Percentiles rank a stretch among this genome's conserved stretches.
phyloP scores from a whole-genome alignment of 2,888 invertebrate species.

The Strigamia maritima region DNA sequence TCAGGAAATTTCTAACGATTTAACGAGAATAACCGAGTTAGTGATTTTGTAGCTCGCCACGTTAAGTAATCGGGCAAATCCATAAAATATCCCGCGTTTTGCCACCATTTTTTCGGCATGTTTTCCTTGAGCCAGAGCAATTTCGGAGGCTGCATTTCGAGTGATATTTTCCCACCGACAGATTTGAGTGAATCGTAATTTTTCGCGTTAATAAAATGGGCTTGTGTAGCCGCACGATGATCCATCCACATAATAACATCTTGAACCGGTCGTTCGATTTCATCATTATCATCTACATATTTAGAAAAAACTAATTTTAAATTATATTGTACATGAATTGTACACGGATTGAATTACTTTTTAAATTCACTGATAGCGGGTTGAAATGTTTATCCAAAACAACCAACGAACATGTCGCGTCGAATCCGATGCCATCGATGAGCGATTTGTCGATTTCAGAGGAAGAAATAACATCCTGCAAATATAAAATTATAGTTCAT shows the following conservation, averaged over 20 bases:
- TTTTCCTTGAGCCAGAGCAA: constrained; percentile 80
- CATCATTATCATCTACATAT: constrained; percentile 54
- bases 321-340: too few species aligned
- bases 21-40: constrained; percentile 58
- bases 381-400: constrained; percentile 67
- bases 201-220: constrained; percentile 72
- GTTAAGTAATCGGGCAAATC: constrained; percentile 92
- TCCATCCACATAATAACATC: constrained; percentile 92
- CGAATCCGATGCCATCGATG: constrained; percentile 80
- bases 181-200: constrained; percentile 73
- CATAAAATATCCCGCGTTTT: constrained; percentile 70
- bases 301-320: too few species aligned
- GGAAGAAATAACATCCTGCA: background rate
- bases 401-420: constrained; percentile 92
- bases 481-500: background rate
- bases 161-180: constrained; percentile 86
- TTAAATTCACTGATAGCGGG: constrained; percentile 66
- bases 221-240: constrained; percentile 77
- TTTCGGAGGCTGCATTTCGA: constrained; percentile 97
- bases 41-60: constrained; percentile 79
- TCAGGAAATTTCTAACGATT: background rate
- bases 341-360: constrained; percentile 43
- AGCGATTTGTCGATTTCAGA: background rate
- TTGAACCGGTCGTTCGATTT: constrained; percentile 61
- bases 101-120: constrained; percentile 59